Evolutionary conservation across 2,888 invertebrate species (phyloP), one percentile per base, ranked within the genome.

Genomic region (Podabrus alpinus): DNA sequence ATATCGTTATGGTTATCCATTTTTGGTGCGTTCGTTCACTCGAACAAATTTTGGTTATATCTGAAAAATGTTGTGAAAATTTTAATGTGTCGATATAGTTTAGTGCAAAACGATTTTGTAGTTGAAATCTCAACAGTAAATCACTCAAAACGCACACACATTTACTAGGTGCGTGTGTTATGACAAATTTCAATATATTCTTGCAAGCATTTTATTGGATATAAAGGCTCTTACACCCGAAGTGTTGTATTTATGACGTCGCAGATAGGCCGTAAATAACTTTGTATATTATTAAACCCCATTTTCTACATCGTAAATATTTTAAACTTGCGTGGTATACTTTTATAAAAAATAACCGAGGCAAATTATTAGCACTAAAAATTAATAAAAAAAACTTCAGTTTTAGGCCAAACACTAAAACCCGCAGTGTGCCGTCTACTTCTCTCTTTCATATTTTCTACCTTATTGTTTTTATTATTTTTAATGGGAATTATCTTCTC

Each of bases 191-290:
- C 62, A 21, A 64, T 64, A 64, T 21, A 64, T 64, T 64, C 62
- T 68, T 61, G 21, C 68, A 62, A 68, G 62, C 61, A 15, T 72
- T 68, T 72, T 72, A 72, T 72, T 72, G 72, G 68, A 59, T 68
- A 21, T 67, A 68, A 72, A 68, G 29, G 72, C 60, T 19, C 67
- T 68, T 73, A 59, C 73, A 64, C 62, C 21, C 62, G 21, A 64
- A 64, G 62, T 64, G 62, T 64, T 69, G 73, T 73, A 73, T 61
- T 73, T 73, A 67, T 59, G 73, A 73, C 73, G 29, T 69, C 66
- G 73, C 66, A 73, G 73, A 73, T 69, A 70, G 73, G 66, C 69
- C 60, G 66, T 73, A 73, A 73, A 73, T 73, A 69, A 73, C 69
- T 66, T 70, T 69, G 66, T 69, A 70, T 73, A 59, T 66, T 69